These are phyloP conservation scores for Salmo trutta DNA, from an alignment of 2,797 vertebrate species.

Conservation along the genomic window DNA sequence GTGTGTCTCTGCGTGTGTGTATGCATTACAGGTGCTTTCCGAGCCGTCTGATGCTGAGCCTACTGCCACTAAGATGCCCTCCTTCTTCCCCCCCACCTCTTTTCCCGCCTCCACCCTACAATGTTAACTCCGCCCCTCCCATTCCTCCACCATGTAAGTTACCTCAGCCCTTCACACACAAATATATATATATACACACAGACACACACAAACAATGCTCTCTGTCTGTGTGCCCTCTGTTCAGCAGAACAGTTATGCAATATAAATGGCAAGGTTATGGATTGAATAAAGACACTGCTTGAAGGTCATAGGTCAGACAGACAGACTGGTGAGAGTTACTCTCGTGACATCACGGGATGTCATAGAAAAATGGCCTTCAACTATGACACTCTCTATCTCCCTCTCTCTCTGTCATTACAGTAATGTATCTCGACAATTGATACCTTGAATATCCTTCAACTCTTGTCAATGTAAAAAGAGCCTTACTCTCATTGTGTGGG, in stretches of 20 bases:
- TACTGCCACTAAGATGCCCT: constrained; percentile 73
- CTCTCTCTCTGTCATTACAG: not conserved
- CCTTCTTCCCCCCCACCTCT: constrained; percentile 85
- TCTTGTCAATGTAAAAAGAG: too few species aligned
- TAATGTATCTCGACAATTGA: too few species aligned
- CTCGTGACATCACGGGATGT: not conserved
- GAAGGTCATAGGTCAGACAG: not conserved
- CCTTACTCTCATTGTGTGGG: not conserved
- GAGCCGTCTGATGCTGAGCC: constrained; percentile 79
- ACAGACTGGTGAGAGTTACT: not conserved
- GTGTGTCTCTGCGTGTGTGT: constrained; percentile 16
- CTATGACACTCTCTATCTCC: not conserved
- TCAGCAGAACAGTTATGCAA: not conserved
- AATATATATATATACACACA: not conserved
- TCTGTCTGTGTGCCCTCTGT: not conserved
- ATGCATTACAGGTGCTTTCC: constrained; percentile 74
- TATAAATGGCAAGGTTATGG: not conserved
- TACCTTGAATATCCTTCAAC: too few species aligned
- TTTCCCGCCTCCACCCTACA: constrained; percentile 76
- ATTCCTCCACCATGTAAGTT: constrained; percentile 84
- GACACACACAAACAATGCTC: too few species aligned
- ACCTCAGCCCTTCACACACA: constrained; percentile 43
- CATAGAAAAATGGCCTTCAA: not conserved
- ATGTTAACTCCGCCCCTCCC: constrained; percentile 75
- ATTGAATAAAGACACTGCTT: not conserved